These are phyloP conservation scores for Agapostemon virescens DNA, from an alignment of 2,888 invertebrate species.

Conservation along the genomic window DNA sequence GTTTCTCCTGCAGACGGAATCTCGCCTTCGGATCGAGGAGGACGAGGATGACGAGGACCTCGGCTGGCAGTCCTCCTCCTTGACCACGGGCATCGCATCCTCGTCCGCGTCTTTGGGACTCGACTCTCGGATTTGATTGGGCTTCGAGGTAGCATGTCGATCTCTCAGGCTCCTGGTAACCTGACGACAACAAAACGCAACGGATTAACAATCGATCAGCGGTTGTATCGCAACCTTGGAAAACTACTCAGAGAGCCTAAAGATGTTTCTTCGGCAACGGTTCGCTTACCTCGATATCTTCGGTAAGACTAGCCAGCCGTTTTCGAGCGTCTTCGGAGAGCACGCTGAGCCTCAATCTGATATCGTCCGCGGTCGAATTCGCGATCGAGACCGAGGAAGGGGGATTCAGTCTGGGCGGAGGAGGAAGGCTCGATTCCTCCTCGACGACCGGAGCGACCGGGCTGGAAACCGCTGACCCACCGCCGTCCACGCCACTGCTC, in stretches of 20 bases:
- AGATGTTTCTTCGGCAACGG: neutral
- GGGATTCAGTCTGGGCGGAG: constrained; percentile 73
- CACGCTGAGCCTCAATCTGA: constrained; percentile 73
- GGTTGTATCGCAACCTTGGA: neutral
- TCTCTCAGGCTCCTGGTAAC: constrained; percentile 54
- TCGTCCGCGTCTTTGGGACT: constrained; percentile 75
- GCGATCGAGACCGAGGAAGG: constrained; percentile 49
- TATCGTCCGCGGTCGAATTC: constrained; percentile 73
- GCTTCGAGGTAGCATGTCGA: constrained; percentile 62
- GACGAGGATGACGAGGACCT: constrained; percentile 66
- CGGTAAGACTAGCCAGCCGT: constrained; percentile 72
- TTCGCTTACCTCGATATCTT: constrained; percentile 75
- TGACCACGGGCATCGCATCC: constrained; percentile 65
- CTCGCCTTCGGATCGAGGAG: constrained; percentile 63
- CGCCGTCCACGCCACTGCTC: constrained; percentile 78
- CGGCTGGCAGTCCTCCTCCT: constrained; percentile 70
- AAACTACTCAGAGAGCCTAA: neutral
- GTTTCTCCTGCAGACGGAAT: constrained; percentile 67
- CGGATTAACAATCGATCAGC: neutral
- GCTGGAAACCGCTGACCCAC: constrained; percentile 77
- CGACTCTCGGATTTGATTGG: constrained; percentile 67
- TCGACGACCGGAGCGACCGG: constrained; percentile 74
- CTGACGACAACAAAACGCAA: constrained; percentile 27
- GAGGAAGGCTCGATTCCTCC: constrained; percentile 75
- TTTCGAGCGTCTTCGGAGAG: constrained; percentile 77